These are phyloP conservation scores for Eriocheir sinensis DNA, from an alignment of 1,140 invertebrate genomes.

Conservation along the genomic window DNA sequence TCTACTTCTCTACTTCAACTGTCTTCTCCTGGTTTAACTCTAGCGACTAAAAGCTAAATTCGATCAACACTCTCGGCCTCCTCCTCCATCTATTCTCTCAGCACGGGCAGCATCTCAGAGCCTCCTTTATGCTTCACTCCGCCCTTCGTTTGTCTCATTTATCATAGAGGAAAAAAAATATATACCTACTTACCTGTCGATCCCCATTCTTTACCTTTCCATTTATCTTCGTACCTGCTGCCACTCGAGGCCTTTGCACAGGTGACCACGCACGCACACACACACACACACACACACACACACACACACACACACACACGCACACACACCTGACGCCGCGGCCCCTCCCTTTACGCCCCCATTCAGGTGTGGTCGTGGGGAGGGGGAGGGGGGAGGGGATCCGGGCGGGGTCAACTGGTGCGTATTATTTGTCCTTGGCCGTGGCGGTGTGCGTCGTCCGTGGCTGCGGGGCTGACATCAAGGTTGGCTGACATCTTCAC, in stretches of 20 bases:
- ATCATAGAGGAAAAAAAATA: too few species aligned
- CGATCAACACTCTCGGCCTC: too few species aligned
- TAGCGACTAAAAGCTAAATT: too few species aligned
- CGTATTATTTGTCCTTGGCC: background rate
- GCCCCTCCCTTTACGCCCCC: too few species aligned
- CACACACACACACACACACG: background rate
- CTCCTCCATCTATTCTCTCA: too few species aligned
- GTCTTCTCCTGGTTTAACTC: too few species aligned
- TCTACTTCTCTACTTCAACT: too few species aligned
- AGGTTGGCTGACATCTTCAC: background rate
- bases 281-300: background rate
- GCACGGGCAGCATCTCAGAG: too few species aligned
- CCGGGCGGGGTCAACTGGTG: background rate
- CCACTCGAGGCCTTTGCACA: background rate
- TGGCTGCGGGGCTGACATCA: background rate
- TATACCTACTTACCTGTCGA: too few species aligned
- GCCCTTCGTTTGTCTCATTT: too few species aligned
- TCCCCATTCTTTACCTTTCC: background rate
- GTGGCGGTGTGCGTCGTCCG: background rate
- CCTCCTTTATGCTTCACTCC: too few species aligned
- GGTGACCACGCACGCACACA: background rate
- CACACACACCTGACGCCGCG: background rate
- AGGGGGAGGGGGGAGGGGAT: too few species aligned
- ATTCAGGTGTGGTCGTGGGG: background rate
- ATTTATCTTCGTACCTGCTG: background rate